These are phyloP conservation scores for Scophthalmus maximus DNA, from an alignment of 2,113 vertebrate species.

Conservation along the genomic window DNA sequence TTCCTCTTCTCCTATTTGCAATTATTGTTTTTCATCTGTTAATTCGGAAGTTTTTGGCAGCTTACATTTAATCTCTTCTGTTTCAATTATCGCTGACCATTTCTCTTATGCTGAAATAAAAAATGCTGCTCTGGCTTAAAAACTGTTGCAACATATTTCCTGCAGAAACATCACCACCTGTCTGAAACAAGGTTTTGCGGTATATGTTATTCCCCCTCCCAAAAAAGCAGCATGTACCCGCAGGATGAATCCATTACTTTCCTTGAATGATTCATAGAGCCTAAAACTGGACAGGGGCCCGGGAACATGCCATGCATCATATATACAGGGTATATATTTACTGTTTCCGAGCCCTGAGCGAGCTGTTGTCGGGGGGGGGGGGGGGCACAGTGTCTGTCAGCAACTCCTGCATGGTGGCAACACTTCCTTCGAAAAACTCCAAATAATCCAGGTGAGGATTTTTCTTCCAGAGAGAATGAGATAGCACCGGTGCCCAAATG, in stretches of 20 bases:
- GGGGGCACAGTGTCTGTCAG: slow-evolving; percentile 3
- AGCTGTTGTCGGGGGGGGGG: slow-evolving; percentile 14
- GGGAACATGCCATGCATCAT: slow-evolving; percentile 35
- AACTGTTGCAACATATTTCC: neutral
- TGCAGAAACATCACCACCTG: neutral
- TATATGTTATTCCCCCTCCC: neutral
- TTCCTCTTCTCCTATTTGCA: neutral
- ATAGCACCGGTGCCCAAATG: neutral
- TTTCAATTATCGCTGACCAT: neutral
- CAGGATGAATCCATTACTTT: slow-evolving; percentile 34
- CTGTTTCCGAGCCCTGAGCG: slow-evolving; percentile 25
- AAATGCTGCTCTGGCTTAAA: neutral
- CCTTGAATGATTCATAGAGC: slow-evolving; percentile 39
- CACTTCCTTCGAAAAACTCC: slow-evolving; percentile 18
- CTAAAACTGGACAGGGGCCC: slow-evolving; percentile 7
- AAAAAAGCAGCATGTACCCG: slow-evolving; percentile 15
- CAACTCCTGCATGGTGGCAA: slow-evolving; percentile 7
- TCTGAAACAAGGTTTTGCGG: slow-evolving; percentile 1
- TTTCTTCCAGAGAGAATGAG: slow-evolving; percentile 16
- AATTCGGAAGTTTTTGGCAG: neutral
- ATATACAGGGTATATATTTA: slow-evolving; percentile 55
- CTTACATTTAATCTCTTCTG: neutral
- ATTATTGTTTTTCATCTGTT: neutral
- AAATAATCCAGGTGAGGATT: slow-evolving; percentile 32
- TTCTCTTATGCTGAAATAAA: neutral